Conservation (phyloP, 2,797 vertebrate genomes). For the Monodelphis domestica region DNA sequence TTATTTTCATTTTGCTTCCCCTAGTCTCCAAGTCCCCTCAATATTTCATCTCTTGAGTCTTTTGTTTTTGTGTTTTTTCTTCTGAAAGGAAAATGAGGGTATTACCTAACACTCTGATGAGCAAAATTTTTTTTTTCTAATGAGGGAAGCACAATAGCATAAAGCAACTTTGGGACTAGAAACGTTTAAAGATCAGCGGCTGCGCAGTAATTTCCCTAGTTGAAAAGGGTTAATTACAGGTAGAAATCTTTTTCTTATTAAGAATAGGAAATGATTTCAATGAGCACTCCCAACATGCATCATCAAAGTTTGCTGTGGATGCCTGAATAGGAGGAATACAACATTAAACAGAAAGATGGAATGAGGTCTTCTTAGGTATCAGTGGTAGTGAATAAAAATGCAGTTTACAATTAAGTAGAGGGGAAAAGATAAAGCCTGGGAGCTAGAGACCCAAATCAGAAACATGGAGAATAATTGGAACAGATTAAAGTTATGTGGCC, state of each 20-base stretch:
- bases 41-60: neutral
- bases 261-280: slow-evolving; percentile 6
- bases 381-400: neutral
- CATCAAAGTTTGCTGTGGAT: neutral
- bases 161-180: neutral
- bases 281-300: neutral
- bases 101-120: neutral
- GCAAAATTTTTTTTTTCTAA: slow-evolving; percentile 21
- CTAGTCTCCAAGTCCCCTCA: neutral
- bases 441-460: neutral
- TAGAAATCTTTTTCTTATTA: slow-evolving; percentile 33
- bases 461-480: neutral
- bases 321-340: slow-evolving; percentile 5
- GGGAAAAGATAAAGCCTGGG: neutral
- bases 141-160: neutral
- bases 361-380: neutral
- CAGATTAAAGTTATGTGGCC: neutral
- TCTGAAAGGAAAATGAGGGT: neutral
- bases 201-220: neutral
- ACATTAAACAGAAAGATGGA: slow-evolving; percentile 6
- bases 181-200: neutral
- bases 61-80: neutral
- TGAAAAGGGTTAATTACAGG: slow-evolving; percentile 27
- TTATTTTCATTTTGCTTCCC: neutral
- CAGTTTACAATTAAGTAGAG: neutral